These are phyloP conservation scores for Electrophaes corylata DNA, from an alignment of 2,888 invertebrate genomes.

Conservation along the genomic window DNA sequence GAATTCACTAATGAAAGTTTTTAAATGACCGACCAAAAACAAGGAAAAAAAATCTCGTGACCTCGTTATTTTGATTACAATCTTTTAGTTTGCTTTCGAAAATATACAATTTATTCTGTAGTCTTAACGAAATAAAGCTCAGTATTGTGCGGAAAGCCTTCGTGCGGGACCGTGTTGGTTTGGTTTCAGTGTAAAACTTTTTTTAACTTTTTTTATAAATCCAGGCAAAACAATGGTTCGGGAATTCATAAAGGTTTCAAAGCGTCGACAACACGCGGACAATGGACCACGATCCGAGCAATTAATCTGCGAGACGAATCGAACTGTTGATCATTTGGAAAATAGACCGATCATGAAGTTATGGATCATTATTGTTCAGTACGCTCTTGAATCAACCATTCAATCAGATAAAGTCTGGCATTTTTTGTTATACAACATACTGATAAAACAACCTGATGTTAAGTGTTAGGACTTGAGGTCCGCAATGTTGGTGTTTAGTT, in stretches of 20 bases:
- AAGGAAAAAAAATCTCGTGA: constrained; percentile 66
- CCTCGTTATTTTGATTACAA: constrained; percentile 76
- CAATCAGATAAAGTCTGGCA: no score
- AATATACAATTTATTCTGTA: constrained; percentile 36
- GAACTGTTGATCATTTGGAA: constrained; percentile 53
- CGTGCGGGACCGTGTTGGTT: constrained; percentile 29
- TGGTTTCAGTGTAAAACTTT: constrained; percentile 58
- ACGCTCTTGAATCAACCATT: constrained; percentile 3
- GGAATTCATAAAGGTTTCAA: constrained; percentile 72
- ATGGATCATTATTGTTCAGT: constrained; percentile 17
- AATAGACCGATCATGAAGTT: constrained; percentile 33
- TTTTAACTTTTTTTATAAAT: constrained; percentile 69
- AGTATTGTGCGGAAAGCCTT: constrained; percentile 32
- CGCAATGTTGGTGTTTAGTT: no score
- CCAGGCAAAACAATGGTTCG: constrained; percentile 75
- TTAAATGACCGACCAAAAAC: constrained; percentile 75
- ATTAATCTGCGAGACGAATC: constrained; percentile 78
- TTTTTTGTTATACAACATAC: no score
- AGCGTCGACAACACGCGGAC: constrained; percentile 71
- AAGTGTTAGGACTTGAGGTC: no score
- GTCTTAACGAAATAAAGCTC: constrained; percentile 39
- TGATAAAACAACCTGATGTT: no score
- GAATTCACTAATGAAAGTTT: constrained; percentile 81
- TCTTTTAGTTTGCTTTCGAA: constrained; percentile 51
- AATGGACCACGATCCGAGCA: constrained; percentile 70